Conservation (phyloP, 2,797 vertebrate genomes). For the Rhinogobio ventralis region DNA sequence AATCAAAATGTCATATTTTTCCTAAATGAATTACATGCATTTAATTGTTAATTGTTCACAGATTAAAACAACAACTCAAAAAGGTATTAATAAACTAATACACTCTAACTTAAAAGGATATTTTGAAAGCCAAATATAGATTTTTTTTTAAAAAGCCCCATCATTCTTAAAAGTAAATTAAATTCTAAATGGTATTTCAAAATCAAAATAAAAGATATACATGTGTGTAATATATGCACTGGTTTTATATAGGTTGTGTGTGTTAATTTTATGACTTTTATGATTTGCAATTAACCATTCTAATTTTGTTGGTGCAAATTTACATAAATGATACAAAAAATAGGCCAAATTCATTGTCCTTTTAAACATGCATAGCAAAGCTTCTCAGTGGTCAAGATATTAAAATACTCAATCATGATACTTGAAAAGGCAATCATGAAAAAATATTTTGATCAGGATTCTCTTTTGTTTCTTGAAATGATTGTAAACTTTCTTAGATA, state of each 20-base stretch:
- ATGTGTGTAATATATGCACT: background rate
- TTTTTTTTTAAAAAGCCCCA: background rate
- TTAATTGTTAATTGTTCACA: slow-evolving; percentile 67
- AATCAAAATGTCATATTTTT: slow-evolving; percentile 65
- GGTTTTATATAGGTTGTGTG: too few relatives aligned
- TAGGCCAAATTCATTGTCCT: background rate
- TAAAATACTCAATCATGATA: background rate
- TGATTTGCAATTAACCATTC: background rate
- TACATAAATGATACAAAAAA: too few relatives aligned
- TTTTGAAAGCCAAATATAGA: background rate
- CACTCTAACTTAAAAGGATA: slow-evolving; percentile 43
- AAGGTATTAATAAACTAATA: slow-evolving; percentile 36
- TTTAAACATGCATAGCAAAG: background rate
- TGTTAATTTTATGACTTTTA: background rate
- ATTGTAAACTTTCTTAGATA: background rate
- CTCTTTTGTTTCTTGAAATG: background rate
- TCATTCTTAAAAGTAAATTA: background rate
- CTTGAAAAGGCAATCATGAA: too few relatives aligned
- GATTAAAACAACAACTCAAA: slow-evolving; percentile 54
- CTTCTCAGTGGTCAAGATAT: background rate
- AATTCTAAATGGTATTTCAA: background rate
- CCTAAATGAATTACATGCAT: slow-evolving; percentile 64
- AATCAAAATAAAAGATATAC: background rate
- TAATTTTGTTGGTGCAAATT: background rate
- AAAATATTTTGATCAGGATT: too few relatives aligned